These are phyloP conservation scores for Corydoras maculifer DNA, from an alignment of 2,113 vertebrate genomes.

Conservation along the genomic window DNA sequence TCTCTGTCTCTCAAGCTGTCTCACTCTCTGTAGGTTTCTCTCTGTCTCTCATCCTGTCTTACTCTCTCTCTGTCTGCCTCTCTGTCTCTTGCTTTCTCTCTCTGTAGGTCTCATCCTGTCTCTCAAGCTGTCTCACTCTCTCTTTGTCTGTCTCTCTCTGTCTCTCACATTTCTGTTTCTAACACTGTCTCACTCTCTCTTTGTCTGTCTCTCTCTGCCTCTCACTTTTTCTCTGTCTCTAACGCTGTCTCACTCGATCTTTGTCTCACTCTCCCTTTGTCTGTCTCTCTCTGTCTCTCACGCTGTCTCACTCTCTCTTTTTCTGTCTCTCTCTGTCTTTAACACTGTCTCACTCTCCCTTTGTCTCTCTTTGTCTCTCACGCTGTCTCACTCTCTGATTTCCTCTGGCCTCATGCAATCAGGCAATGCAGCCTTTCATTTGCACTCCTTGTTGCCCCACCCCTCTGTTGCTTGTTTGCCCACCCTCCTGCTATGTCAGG, in stretches of 20 bases:
- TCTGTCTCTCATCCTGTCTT: no score
- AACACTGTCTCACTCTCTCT: no score
- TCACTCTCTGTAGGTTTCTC: no score
- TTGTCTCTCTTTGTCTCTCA: slow-evolving; percentile 8
- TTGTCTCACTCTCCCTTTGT: slow-evolving; percentile 9
- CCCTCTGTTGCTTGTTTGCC: slow-evolving; percentile 40
- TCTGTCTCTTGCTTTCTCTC: neutral
- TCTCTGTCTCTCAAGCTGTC: neutral
- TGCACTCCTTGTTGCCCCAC: slow-evolving; percentile 52
- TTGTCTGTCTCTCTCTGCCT: neutral
- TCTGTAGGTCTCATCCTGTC: no score
- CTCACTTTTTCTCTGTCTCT: neutral
- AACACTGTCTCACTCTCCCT: neutral
- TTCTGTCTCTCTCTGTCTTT: neutral
- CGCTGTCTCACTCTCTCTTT: neutral
- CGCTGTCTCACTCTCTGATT: slow-evolving; percentile 4
- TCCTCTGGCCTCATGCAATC: slow-evolving; percentile 32
- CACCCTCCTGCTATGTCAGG: slow-evolving; percentile 47
- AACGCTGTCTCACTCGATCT: slow-evolving; percentile 13
- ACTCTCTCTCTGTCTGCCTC: neutral
- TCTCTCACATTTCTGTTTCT: neutral
- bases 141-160: neutral
- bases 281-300: slow-evolving; percentile 5
- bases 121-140: no score
- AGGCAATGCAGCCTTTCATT: slow-evolving; percentile 37